phyloP scores from a whole-genome alignment of 2,888 invertebrate genomes.

The Volucella inanis region DNA sequence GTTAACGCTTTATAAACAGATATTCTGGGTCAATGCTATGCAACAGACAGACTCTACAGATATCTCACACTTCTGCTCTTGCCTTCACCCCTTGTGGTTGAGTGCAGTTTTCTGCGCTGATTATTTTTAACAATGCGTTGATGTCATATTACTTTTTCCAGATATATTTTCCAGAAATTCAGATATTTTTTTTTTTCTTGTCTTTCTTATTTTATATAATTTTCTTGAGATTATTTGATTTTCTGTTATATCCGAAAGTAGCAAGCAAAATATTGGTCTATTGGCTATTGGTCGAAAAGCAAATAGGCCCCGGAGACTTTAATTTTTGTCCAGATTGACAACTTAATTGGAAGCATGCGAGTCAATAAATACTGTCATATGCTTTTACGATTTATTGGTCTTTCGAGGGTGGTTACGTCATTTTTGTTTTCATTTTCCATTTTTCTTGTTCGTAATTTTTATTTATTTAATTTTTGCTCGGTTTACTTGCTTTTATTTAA shows the following conservation, averaged over 20 bases:
- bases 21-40: constrained; percentile 71
- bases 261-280: constrained; percentile 7
- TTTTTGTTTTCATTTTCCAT: not conserved
- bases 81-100: not conserved
- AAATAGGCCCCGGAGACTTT: not conserved
- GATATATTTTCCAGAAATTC: constrained; percentile 14
- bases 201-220: not conserved
- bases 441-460: not conserved
- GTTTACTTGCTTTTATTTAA: not conserved
- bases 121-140: constrained; percentile 51
- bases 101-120: constrained; percentile 63
- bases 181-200: not conserved
- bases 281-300: not conserved
- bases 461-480: not conserved
- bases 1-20: constrained; percentile 60
- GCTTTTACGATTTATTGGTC: constrained; percentile 27
- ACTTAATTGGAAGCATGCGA: constrained; percentile 52
- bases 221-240: no score
- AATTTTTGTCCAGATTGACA: constrained; percentile 32
- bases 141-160: constrained; percentile 30
- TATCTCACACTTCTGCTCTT: constrained; percentile 2
- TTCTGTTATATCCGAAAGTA: constrained; percentile 8
- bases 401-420: constrained; percentile 41
- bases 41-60: constrained; percentile 25
- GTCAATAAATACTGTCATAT: constrained; percentile 54